Base-by-base conservation (phyloP, 2,113 vertebrate genomes). In the Eclectus roratus region DNA sequence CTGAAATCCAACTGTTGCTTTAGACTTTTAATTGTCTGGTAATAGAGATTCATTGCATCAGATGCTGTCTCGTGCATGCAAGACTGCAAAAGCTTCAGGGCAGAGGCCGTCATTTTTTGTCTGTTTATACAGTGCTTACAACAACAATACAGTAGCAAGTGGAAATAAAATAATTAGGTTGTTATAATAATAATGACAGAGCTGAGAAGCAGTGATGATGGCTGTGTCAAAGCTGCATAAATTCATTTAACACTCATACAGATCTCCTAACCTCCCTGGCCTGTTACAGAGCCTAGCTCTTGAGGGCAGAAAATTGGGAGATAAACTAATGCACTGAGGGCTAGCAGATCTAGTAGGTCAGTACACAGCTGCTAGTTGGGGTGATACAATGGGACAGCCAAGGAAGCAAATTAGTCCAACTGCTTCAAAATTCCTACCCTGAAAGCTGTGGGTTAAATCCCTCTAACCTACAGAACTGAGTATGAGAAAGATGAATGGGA, bases 121-220 rank as follows among this genome's bases (percentile, higher is more conserved):
- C 66, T 84, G 78, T 79, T 89, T 88, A 73, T 66, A 70, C 58
- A 90, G 55, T 63, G 71, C 23, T 64, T 87, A 65, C 68, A 93
- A 93, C 41, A 88, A 85, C 47, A 91, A 53, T 49, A 77, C 43
- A 88, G 47, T 46, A 88, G 74, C 66, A 91, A 82, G 39, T 2
- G n/a, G 66, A 94, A 96, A 88, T 83, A 64, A 94, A 90, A 80
- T 80, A 90, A 95, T 91, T 71, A 93, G 81, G 61, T 61, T 82
- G 56, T 87, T 92, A 88, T 2, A 63, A 60, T 72, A 89, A 76
- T 82, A 94, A 91, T n/a, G 60, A 73, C 35, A 83, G 71, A 80
- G 55, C 43, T 78, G 76, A 94, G 50, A 64, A 94, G 68, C 71
- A 91, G 72, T 17, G 83, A 89, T 71, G 86, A 65, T 74, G 88